phyloP scores from a whole-genome alignment of 2,797 vertebrate genomes.

The Steatocranus sp. region DNA sequence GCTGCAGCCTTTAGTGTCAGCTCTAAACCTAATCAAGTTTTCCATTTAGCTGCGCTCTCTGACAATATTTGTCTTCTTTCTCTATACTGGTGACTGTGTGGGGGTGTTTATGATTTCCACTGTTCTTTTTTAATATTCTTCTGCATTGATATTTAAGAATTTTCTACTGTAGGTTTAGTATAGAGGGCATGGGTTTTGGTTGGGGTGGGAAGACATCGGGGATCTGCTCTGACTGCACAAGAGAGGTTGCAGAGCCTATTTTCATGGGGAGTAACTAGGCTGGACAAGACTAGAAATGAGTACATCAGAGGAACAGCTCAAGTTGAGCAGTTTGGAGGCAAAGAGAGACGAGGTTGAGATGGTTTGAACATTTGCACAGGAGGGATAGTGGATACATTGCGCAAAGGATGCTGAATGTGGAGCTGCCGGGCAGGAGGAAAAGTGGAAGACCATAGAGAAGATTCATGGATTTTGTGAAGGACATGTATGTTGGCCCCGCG shows the following conservation, averaged over 20 bases:
- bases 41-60: not conserved
- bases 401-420: not conserved
- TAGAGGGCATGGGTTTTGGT: not conserved
- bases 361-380: not conserved
- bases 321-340: not conserved
- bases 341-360: not conserved
- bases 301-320: not conserved
- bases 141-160: not conserved
- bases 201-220: not conserved
- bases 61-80: not conserved
- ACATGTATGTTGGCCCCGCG: not conserved
- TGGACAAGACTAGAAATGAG: not conserved
- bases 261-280: not conserved
- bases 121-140: not conserved
- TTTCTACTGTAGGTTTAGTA: not conserved
- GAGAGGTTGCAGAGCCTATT: not conserved
- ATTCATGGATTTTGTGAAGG: not conserved
- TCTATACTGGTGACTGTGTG: not conserved
- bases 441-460: not conserved
- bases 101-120: not conserved
- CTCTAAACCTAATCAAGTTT: not conserved
- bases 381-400: not conserved
- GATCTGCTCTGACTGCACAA: not conserved
- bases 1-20: not conserved
- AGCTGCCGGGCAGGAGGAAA: not conserved